Evolutionary conservation across 2,888 invertebrate species (phyloP).

Genomic region (Xylophagus ater): DNA sequence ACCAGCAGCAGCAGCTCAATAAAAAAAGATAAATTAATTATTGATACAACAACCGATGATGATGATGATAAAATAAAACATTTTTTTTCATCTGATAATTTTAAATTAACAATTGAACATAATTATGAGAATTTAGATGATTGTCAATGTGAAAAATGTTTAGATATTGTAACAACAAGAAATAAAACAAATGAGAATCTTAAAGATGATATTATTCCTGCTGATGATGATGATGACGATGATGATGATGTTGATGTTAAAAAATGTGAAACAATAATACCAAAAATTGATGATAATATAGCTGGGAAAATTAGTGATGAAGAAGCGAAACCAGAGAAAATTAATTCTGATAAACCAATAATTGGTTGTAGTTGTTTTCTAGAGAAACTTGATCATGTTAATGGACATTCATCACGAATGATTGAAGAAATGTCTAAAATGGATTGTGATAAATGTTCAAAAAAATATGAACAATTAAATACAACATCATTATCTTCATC

Average conservation of each 20-base stretch:
- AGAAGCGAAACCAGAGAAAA: no score
- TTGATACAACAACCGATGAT: slow-evolving; percentile 5
- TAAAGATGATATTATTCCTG: slow-evolving; percentile 1
- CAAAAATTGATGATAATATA: slow-evolving; percentile 6
- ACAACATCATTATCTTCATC: no score
- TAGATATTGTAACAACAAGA: no score
- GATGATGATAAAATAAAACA: slow-evolving; percentile 1
- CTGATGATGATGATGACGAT: slow-evolving; percentile 5
- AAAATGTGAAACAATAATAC: slow-evolving; percentile 7
- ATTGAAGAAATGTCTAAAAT: slow-evolving; percentile 10
- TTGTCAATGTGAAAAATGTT: slow-evolving; percentile 14
- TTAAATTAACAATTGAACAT: not conserved
- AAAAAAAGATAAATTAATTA: slow-evolving; percentile 5
- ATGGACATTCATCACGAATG: slow-evolving; percentile 16
- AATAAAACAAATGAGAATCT: no score
- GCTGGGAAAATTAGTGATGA: not conserved
- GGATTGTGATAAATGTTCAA: slow-evolving; percentile 14
- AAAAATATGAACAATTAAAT: no score
- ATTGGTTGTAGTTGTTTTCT: slow-evolving; percentile 10
- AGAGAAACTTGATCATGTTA: slow-evolving; percentile 16
- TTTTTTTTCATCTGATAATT: not conserved
- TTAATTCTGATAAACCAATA: not conserved
- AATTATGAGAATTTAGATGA: not conserved
- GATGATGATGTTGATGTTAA: slow-evolving; percentile 5
- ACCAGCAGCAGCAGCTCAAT: not conserved